Percentiles rank a stretch among this genome's conserved stretches.
Conservation (phyloP, 2,113 vertebrate genomes). For the Ptilonorhynchus violaceus region DNA sequence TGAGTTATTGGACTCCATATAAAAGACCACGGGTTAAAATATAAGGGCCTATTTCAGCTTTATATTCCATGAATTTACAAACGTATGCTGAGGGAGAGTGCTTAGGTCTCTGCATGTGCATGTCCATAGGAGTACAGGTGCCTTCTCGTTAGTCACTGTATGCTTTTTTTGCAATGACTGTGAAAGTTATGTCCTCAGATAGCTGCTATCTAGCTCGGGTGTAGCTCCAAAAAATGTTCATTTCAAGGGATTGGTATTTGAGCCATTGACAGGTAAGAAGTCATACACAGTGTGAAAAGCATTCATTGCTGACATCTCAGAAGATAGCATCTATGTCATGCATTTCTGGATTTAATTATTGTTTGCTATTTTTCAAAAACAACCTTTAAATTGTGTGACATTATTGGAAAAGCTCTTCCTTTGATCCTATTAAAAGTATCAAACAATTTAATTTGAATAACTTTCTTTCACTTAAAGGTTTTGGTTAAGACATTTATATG, state of each 20-base stretch:
- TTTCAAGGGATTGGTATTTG: not conserved
- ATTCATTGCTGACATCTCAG: not conserved
- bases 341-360: not conserved
- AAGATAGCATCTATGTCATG: rapidly evolving
- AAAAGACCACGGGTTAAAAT: not conserved
- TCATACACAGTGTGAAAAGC: not conserved
- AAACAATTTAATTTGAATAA: not conserved
- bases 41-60: not conserved
- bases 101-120: not conserved
- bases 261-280: not conserved
- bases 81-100: not conserved
- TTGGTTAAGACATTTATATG: not conserved
- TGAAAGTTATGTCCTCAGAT: not conserved
- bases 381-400: not conserved
- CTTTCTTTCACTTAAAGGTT: not conserved
- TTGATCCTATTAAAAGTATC: not conserved
- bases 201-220: not conserved
- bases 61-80: not conserved
- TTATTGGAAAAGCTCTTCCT: not conserved
- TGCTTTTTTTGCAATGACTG: not conserved
- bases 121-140: not conserved
- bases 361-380: not conserved
- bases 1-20: not conserved
- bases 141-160: not conserved
- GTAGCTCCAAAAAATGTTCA: not conserved